Conservation (phyloP, 2,888 invertebrate species). For the Sepioteuthis lessoniana region DNA sequence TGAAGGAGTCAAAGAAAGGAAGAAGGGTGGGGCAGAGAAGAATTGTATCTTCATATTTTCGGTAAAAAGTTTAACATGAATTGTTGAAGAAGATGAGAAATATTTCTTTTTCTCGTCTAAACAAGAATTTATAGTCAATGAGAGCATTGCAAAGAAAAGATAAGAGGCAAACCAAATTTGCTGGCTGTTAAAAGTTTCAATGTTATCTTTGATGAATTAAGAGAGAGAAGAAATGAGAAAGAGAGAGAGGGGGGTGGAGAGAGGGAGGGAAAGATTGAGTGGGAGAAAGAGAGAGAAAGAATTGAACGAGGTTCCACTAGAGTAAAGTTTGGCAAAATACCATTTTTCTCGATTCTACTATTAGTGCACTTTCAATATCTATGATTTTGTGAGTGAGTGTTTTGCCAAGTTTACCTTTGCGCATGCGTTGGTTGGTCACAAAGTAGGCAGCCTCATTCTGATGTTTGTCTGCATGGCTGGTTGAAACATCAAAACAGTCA, state of each 20-base stretch:
- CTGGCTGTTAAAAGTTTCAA: not conserved
- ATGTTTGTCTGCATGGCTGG: not conserved
- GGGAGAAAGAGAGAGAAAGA: not conserved
- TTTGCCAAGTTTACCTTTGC: not conserved
- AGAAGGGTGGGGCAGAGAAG: not conserved
- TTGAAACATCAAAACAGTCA: not conserved
- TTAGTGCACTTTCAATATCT: not conserved
- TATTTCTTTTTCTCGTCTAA: not conserved
- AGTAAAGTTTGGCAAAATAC: slow-evolving; percentile 13
- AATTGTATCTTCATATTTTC: not conserved
- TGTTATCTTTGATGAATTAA: slow-evolving; percentile 18
- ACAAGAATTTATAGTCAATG: not conserved
- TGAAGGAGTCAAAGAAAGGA: not conserved
- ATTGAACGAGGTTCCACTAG: not conserved
- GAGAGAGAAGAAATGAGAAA: not conserved
- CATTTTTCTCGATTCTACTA: not conserved
- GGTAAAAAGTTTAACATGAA: not conserved
- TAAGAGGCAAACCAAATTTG: not conserved
- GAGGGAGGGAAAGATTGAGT: not conserved
- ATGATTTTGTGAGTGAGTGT: not conserved
- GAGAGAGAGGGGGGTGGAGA: not conserved
- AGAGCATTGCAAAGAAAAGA: not conserved
- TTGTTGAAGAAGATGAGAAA: not conserved
- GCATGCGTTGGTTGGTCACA: not conserved
- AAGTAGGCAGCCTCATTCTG: slow-evolving; percentile 7